Base-by-base conservation (phyloP, 2,888 invertebrate species). In the Bedellia somnulentella region DNA sequence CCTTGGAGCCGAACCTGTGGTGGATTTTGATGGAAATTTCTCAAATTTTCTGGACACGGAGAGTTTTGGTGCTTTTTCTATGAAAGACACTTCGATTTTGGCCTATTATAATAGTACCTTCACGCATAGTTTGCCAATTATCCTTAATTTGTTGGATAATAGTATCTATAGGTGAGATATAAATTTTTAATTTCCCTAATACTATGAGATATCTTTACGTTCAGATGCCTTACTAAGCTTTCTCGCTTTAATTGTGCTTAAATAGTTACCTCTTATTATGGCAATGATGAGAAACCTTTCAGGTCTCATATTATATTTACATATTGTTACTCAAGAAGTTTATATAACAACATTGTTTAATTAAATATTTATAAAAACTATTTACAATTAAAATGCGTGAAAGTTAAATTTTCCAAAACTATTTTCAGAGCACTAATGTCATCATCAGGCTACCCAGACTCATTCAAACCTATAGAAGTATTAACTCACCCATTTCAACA, bases 71-170 rank as follows among this genome's bases (percentile, higher is more conserved):
- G 85, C 84, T 2, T 75, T 84, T 39, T 82, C 81, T 47, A 56
- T 87, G 27, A 78, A 73, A 28, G 68, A 73, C 34, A 77, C 81
- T 31, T 79, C 78, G 36, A 62, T 85, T 12, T 80, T 82, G 41
- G 71, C 84, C 22, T 79, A 83, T 37, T 87, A 87, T 58, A 92
- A 92, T 51, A 88, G 87, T 48, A 88, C 90, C 0, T 85, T 82
- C 45, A 81, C 87, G 28, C 91, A 91, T 53, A 85, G 87, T 36
- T 63, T 91, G 43, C 90, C 91, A 3, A 82, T 89, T 35, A 68
- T 88, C 23, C 59, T 88, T 27, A 89, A 88, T 57, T 61, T 86
- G 31, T 63, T 89, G 41, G 84, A 82, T 42, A 88, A 89, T 52
- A 80, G 82, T 29, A 70, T 86, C 41, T 82, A 83, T 51, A 83